Evolutionary conservation across 2,113 vertebrate genomes (phyloP).

Genomic region (Halichoerus grypus): DNA sequence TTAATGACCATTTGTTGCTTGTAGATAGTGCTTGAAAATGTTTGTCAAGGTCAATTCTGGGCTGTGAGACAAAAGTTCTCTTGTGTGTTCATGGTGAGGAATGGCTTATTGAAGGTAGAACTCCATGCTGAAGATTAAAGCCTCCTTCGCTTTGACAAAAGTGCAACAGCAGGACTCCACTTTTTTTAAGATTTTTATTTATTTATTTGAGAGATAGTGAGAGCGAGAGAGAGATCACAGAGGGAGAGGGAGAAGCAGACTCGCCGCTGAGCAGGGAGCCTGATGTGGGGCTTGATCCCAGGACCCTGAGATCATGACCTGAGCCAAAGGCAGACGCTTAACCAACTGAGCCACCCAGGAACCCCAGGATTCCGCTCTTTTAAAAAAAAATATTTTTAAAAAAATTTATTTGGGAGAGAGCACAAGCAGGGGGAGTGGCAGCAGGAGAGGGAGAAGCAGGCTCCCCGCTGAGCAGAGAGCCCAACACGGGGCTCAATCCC

Average conservation of each 20-base stretch:
- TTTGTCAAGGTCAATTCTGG: neutral
- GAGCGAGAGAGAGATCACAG: neutral
- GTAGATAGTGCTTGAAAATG: neutral
- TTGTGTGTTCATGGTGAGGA: neutral
- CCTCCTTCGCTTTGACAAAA: neutral
- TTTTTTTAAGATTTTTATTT: neutral
- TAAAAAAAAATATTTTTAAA: neutral
- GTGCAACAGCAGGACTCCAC: neutral
- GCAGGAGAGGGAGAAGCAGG: too few species aligned
- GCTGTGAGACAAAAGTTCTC: constrained; percentile 41
- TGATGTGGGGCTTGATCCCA: neutral
- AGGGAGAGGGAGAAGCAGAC: too few species aligned
- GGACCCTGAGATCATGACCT: neutral
- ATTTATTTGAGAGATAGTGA: neutral
- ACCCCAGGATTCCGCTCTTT: too few species aligned
- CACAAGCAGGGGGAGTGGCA: neutral
- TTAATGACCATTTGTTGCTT: neutral
- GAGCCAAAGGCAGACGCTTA: too few species aligned
- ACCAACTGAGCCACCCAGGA: too few species aligned
- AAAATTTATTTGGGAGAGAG: neutral
- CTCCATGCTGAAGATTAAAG: neutral
- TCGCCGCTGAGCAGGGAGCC: neutral
- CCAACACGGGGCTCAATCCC: neutral
- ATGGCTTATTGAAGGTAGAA: neutral
- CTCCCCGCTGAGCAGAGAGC: neutral